These are phyloP conservation scores for Tetragnatha montana DNA, from an alignment of 2,888 invertebrate genomes.

Conservation along the genomic window DNA sequence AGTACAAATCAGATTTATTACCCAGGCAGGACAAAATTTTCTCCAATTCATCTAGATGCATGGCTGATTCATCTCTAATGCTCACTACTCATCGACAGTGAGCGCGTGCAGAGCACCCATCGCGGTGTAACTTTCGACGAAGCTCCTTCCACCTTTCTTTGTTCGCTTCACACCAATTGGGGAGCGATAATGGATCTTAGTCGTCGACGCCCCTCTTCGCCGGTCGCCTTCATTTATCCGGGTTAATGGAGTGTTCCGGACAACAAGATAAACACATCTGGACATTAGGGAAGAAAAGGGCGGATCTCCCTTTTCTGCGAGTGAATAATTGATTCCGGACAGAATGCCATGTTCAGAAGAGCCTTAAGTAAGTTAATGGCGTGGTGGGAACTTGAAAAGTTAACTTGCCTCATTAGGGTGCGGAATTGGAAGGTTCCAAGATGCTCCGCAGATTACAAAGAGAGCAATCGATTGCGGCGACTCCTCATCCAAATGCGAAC, in stretches of 20 bases:
- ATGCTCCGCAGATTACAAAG: slow-evolving; percentile 57
- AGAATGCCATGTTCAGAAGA: slow-evolving; percentile 57
- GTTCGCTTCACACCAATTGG: slow-evolving; percentile 69
- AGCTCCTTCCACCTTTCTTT: slow-evolving; percentile 62
- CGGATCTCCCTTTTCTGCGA: slow-evolving; percentile 61
- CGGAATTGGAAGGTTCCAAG: slow-evolving; percentile 63
- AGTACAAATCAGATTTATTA: no score
- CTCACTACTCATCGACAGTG: no score
- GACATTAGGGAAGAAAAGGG: slow-evolving; percentile 69
- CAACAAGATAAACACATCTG: slow-evolving; percentile 70
- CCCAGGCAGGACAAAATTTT: no score
- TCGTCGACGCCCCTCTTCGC: slow-evolving; percentile 67
- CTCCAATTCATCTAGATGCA: no score
- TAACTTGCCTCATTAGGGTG: slow-evolving; percentile 62
- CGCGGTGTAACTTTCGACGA: slow-evolving; percentile 25
- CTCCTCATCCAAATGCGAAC: slow-evolving; percentile 9
- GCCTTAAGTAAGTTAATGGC: slow-evolving; percentile 59
- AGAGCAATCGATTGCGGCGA: slow-evolving; percentile 24
- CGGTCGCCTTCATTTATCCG: slow-evolving; percentile 59
- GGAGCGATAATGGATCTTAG: slow-evolving; percentile 67
- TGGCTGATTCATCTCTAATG: no score
- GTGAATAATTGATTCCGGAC: slow-evolving; percentile 67
- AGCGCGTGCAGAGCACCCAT: slow-evolving; percentile 10
- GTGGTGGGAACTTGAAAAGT: slow-evolving; percentile 52
- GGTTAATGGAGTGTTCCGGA: slow-evolving; percentile 67